These are phyloP conservation scores for Daubentonia madagascariensis DNA, from an alignment of 2,113 vertebrate genomes.

Conservation along the genomic window DNA sequence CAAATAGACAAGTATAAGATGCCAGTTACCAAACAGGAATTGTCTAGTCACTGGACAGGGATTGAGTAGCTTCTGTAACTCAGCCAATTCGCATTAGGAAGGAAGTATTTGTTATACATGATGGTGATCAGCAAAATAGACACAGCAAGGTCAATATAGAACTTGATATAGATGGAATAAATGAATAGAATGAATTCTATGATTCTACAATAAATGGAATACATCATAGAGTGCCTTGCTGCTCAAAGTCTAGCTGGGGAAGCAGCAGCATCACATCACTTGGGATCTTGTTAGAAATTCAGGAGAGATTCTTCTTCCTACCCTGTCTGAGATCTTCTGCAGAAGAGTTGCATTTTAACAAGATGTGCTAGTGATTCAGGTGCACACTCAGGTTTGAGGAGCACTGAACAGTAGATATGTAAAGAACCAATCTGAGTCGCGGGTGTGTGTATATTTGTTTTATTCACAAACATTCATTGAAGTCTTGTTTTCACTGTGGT, in stretches of 20 bases:
- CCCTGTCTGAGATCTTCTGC: not conserved
- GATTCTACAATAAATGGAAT: not conserved
- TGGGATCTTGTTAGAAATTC: not conserved
- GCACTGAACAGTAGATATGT: not conserved
- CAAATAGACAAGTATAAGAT: not conserved
- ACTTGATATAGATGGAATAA: not conserved
- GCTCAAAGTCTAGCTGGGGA: not conserved
- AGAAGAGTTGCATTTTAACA: not conserved
- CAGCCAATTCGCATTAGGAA: not conserved
- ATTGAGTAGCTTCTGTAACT: not conserved
- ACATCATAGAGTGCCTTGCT: rapidly evolving
- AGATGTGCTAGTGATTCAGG: not conserved
- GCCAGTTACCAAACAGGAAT: too few relatives aligned
- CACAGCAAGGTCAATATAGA: not conserved
- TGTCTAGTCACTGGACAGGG: not conserved
- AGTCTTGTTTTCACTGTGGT: not conserved
- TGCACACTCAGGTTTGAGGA: not conserved
- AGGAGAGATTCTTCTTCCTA: not conserved
- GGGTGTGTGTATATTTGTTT: not conserved
- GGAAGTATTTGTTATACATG: not conserved
- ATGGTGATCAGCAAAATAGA: not conserved
- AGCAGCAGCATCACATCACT: rapidly evolving
- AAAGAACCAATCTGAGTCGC: not conserved
- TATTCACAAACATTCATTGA: not conserved
- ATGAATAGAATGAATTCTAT: not conserved